Conservation (phyloP, 2,888 invertebrate genomes). For the Pharmacophagus antenor region DNA sequence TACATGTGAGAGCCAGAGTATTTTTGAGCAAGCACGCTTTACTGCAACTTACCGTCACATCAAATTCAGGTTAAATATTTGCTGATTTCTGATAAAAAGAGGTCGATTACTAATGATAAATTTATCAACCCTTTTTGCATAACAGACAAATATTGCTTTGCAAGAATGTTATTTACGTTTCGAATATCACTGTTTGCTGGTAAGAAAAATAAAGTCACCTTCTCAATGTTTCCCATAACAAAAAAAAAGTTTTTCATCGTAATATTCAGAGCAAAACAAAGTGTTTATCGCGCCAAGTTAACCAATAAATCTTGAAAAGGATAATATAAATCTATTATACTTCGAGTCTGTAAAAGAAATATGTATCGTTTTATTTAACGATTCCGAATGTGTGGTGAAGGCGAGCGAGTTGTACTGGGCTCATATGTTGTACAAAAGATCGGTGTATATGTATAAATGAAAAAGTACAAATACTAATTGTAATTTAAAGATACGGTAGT, state of each 20-base stretch:
- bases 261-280: conserved; percentile 12
- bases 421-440: too few relatives aligned
- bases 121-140: too few relatives aligned
- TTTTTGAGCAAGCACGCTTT: too few relatives aligned
- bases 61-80: too few relatives aligned
- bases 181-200: background rate
- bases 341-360: conserved; percentile 3
- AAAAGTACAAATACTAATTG: too few relatives aligned
- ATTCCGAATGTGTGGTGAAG: background rate
- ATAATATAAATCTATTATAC: conserved; percentile 16
- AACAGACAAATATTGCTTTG: background rate
- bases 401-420: too few relatives aligned
- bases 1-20: too few relatives aligned
- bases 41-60: too few relatives aligned
- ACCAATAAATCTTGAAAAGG: conserved; percentile 23
- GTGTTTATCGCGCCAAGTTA: conserved; percentile 20
- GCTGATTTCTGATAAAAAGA: too few relatives aligned
- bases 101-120: too few relatives aligned
- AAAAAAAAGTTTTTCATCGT: background rate
- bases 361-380: conserved; percentile 14
- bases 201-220: background rate
- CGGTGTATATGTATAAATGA: too few relatives aligned
- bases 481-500: too few relatives aligned
- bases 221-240: background rate
- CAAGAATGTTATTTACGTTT: background rate